Conservation (phyloP, 2,888 invertebrate genomes). For the Stomorhina lunata region DNA sequence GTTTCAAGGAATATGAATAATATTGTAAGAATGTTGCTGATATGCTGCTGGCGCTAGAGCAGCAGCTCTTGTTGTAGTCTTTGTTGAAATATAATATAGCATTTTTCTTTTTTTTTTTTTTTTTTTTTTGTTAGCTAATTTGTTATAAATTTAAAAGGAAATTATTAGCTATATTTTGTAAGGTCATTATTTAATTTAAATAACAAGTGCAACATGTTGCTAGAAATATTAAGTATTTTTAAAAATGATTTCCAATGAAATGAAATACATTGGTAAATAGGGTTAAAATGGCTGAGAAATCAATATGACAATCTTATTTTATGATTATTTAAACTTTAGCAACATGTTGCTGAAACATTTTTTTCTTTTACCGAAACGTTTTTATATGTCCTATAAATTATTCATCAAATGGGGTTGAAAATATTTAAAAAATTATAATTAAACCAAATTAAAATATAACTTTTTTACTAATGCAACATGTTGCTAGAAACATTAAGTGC, state of each 20-base stretch:
- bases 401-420: no score
- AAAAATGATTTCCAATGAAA: no score
- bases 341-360: neutral
- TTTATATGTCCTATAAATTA: no score
- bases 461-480: no score
- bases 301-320: no score
- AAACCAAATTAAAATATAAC: no score
- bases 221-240: no score
- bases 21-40: constrained; percentile 3
- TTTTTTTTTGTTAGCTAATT: neutral
- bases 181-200: neutral
- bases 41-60: neutral
- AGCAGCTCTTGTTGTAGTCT: neutral
- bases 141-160: neutral
- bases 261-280: no score
- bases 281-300: no score
- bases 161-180: neutral
- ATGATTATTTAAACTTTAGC: neutral
- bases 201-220: neutral
- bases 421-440: no score
- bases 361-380: no score
- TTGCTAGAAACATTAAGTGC: neutral
- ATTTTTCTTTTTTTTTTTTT: neutral
- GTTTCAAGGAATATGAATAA: constrained; percentile 8
- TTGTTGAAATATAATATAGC: constrained; percentile 2